Evolutionary conservation across 1,140 invertebrate genomes (phyloP).

Genomic region (Chymomyza costata): DNA sequence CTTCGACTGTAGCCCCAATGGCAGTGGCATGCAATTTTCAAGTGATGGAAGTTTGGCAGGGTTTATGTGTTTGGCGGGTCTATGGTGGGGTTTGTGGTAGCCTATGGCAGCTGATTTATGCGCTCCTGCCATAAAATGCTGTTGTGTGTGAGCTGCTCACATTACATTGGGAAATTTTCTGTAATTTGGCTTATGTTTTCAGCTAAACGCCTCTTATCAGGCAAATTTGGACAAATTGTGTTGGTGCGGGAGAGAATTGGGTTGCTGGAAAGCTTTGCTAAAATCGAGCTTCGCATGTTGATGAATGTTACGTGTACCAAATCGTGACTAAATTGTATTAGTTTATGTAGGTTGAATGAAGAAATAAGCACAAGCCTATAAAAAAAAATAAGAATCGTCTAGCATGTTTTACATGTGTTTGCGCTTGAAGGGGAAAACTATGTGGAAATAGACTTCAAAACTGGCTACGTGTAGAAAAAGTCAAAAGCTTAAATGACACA

Average conservation of each 20-base stretch:
- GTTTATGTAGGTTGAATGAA: conserved; percentile 27
- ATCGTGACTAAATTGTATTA: conserved; percentile 71
- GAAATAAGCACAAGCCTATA: too few species aligned
- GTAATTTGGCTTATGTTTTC: conserved; percentile 70
- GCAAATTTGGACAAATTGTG: conserved; percentile 59
- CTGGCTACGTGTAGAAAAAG: too few species aligned
- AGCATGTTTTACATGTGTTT: too few species aligned
- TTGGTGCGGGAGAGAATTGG: conserved; percentile 12
- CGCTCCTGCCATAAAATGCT: conserved; percentile 36
- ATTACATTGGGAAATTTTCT: conserved; percentile 65
- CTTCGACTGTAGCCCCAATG: not conserved
- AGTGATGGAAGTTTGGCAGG: too few species aligned
- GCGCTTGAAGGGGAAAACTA: too few species aligned
- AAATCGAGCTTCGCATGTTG: conserved; percentile 52
- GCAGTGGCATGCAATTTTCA: too few species aligned
- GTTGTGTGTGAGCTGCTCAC: conserved; percentile 14
- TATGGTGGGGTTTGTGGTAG: too few species aligned
- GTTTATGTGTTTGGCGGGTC: too few species aligned
- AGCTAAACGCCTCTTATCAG: conserved; percentile 69
- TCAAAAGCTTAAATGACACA: too few species aligned
- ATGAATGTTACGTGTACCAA: conserved; percentile 67
- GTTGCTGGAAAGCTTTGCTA: not conserved
- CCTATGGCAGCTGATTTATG: conserved; percentile 45
- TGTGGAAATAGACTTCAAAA: too few species aligned
- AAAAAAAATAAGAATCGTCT: too few species aligned